A percentile compares a stretch with the other conserved stretches of the same genome.
Conservation (phyloP, 2,797 vertebrate genomes). For the Hippoglossus hippoglossus region DNA sequence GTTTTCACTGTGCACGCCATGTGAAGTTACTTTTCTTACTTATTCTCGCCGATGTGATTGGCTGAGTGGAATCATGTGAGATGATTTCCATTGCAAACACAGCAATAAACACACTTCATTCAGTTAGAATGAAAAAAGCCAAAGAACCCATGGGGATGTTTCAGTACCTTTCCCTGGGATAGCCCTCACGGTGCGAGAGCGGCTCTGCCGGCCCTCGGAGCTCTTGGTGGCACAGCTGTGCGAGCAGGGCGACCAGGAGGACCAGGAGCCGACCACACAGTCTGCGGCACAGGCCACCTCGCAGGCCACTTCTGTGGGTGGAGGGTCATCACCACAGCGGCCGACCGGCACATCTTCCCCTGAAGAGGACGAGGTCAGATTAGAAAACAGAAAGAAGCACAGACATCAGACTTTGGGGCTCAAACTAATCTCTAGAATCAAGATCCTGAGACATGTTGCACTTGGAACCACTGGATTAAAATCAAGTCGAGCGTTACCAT, state of each 20-base stretch:
- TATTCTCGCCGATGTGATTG: too few species aligned
- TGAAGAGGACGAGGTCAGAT: slow-evolving; percentile 59
- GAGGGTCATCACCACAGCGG: slow-evolving; percentile 83
- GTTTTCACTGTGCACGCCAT: too few species aligned
- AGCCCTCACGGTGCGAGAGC: slow-evolving; percentile 89
- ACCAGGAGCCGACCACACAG: slow-evolving; percentile 92
- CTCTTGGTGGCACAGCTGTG: slow-evolving; percentile 91
- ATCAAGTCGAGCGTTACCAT: not conserved
- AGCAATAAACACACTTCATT: too few species aligned
- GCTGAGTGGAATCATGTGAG: too few species aligned
- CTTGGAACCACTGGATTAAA: slow-evolving; percentile 4
- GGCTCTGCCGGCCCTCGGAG: slow-evolving; percentile 90
- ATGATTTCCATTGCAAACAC: too few species aligned
- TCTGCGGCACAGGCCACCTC: slow-evolving; percentile 90
- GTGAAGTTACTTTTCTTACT: too few species aligned
- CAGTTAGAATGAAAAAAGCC: not conserved
- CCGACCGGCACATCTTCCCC: slow-evolving; percentile 82
- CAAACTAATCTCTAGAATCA: slow-evolving; percentile 1
- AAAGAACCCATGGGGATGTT: not conserved
- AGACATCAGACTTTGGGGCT: not conserved
- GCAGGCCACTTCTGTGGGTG: slow-evolving; percentile 79
- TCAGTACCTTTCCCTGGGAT: slow-evolving; percentile 90
- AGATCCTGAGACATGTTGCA: not conserved
- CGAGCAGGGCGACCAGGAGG: slow-evolving; percentile 91
- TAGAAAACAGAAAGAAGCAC: not conserved